Base-by-base conservation (phyloP, 1,140 invertebrate genomes). In the Pararge aegeria region DNA sequence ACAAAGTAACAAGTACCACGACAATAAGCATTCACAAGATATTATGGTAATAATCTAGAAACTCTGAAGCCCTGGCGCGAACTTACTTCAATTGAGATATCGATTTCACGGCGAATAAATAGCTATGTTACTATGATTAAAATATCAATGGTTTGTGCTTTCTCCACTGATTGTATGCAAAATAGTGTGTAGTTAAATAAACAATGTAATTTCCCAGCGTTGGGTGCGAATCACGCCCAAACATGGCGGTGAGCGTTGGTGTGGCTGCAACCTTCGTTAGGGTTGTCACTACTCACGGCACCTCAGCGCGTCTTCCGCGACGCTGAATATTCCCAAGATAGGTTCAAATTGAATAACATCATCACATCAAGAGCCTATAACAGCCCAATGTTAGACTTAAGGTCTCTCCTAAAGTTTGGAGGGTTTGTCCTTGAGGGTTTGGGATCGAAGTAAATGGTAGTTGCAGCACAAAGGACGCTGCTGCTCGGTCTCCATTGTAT, bases 141-240 rank as follows among this genome's bases (percentile, higher is more conserved):
- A 87, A 82, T 86, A 86, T 86, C 82, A 82, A 73, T 81, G 68
- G 66, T 53, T 54, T 42, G 40, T 52, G 65, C 82, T 84, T 85
- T 87, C 80, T 68, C 83, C 10, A 67, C 42, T 80, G 74, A 85
- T 87, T 87, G 82, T 83, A 85, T 83, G 79, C 83, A 78, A 87
- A 85, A 72, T 78, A 80, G 68, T 70, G 69, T 73, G 64, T 70
- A 66, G 73, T 78, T 76, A 76, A 74, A 81, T 80, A 75, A 74
- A 80, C 72, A 78, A 70, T 71, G 72, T 75, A 78, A 75, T 80
- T 76, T 80, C 64, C 68, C 68, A 48, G 46, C 51, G 57, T 53
- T 46, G 64, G 68, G 74, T 57, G 73, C 71, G 71, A 77, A 77
- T 72, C 66, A 60, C 64, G 58, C 21, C 73, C 66, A 64, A 68